Conservation (phyloP, 2,113 vertebrate genomes). For the Sorex araneus region DNA sequence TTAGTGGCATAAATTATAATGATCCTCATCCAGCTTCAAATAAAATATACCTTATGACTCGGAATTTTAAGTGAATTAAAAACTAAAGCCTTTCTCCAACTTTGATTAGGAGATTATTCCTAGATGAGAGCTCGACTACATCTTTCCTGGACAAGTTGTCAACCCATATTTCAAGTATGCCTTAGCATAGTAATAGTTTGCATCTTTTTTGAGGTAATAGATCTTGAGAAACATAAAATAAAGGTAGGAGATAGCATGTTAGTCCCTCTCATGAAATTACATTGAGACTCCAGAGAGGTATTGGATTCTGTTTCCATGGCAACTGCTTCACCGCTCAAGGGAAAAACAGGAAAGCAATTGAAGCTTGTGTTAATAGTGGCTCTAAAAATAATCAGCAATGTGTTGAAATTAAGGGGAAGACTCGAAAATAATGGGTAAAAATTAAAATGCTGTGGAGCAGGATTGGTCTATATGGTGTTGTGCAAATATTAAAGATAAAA, state of each 20-base stretch:
- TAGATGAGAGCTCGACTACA: slow-evolving; percentile 75
- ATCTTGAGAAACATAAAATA: neutral
- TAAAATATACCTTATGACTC: slow-evolving; percentile 70
- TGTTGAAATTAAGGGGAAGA: slow-evolving; percentile 75
- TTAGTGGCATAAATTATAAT: slow-evolving; percentile 10
- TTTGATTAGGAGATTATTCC: slow-evolving; percentile 75
- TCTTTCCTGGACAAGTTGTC: slow-evolving; percentile 62
- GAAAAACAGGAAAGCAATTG: slow-evolving; percentile 78
- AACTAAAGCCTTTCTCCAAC: slow-evolving; percentile 75
- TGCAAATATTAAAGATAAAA: slow-evolving; percentile 14
- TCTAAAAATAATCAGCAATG: slow-evolving; percentile 81
- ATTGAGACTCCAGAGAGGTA: slow-evolving; percentile 73
- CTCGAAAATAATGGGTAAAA: slow-evolving; percentile 60
- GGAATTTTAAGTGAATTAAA: slow-evolving; percentile 71
- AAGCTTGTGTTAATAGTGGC: slow-evolving; percentile 81
- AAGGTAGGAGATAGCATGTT: slow-evolving; percentile 53
- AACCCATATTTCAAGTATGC: slow-evolving; percentile 46
- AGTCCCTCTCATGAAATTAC: slow-evolving; percentile 72
- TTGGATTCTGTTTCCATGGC: slow-evolving; percentile 80
- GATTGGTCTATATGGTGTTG: slow-evolving; percentile 35
- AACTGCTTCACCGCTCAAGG: slow-evolving; percentile 79
- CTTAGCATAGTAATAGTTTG: slow-evolving; percentile 11
- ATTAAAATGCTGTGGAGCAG: neutral
- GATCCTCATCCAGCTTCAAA: neutral
- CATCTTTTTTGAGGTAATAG: slow-evolving; percentile 27